Base-by-base conservation (phyloP, 2,797 vertebrate species). In the Macrochelys suwanniensis region DNA sequence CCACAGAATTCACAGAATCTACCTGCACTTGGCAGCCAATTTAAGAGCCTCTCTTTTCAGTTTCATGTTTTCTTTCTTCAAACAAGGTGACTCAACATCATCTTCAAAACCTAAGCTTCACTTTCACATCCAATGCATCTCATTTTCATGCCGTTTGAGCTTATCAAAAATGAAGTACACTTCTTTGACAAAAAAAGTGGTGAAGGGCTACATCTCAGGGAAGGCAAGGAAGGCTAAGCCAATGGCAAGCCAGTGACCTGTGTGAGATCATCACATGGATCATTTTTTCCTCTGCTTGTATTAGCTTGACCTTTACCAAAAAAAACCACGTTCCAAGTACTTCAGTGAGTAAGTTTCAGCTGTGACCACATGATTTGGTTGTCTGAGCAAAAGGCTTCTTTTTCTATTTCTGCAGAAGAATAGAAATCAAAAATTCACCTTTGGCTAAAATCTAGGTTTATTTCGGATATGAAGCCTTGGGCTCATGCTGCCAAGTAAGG, bases 41-140 rank as follows among this genome's bases (percentile, higher is more conserved):
- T 26, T 82, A 80, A 78, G 11, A 80, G 37, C 45, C 76, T 50
- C 28, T 59, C 10, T 2, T 92, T 91, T 91, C 6, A 76, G 90
- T 91, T 90, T 74, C 56, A 28, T 54, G 26, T 76, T 93, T 96
- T 85, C 81, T 95, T 90, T 50, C 77, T 95, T 97, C 82, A 82
- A 95, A 92, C 83, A 87, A 87, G 96, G 87, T 96, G 88, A 92
- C 54, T 93, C 91, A 90, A 87, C 59, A 94, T 49, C 86, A 83
- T 92, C 94, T 82, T 88, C 80, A 95, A 95, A 95, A 87, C 83
- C 47, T 79, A 56, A 85, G 11, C 68, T 93, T 94, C 82, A 77
- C 47, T 71, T 83, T 54, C 89, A 85, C 80, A 94, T 45, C 31
- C 79, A 96, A 59, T 80, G 11, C 85, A 54, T 95, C 86, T 97